phyloP scores from a whole-genome alignment of 2,113 vertebrate species.

The Oreochromis niloticus region DNA sequence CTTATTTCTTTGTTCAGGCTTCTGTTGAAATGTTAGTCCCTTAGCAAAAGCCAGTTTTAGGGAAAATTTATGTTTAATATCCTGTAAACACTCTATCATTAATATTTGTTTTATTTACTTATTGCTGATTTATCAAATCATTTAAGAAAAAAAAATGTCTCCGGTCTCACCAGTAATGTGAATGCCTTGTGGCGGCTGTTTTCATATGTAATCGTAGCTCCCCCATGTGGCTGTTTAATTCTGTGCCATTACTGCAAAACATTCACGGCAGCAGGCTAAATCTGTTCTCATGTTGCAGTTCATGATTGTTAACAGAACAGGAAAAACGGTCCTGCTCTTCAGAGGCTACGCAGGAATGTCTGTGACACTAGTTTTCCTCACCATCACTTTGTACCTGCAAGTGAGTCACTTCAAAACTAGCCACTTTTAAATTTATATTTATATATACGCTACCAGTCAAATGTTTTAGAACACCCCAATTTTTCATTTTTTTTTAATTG shows the following conservation, averaged over 20 bases:
- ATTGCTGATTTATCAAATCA: not conserved
- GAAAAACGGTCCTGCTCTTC: constrained; percentile 70
- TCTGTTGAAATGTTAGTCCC: not conserved
- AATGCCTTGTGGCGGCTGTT: not conserved
- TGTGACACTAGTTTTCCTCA: constrained; percentile 70
- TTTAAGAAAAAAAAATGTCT: not conserved
- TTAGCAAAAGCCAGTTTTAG: not conserved
- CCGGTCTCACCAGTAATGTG: not conserved
- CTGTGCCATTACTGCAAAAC: not conserved
- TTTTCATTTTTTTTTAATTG: not conserved
- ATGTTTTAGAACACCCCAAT: not conserved
- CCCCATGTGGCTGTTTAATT: constrained; percentile 20
- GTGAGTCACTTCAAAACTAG: constrained; percentile 45
- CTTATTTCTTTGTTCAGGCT: not conserved
- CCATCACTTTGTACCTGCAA: constrained; percentile 71
- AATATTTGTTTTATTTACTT: not conserved
- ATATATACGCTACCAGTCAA: not conserved
- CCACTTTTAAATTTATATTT: not conserved
- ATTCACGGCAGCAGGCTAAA: not conserved
- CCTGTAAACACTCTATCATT: too few relatives aligned
- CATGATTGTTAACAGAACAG: constrained; percentile 68
- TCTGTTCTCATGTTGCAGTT: constrained; percentile 60
- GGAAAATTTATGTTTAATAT: not conserved
- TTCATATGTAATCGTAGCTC: not conserved
- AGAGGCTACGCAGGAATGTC: constrained; percentile 67